Conservation (phyloP, 1,140 invertebrate species). For the Nasonia giraulti region DNA sequence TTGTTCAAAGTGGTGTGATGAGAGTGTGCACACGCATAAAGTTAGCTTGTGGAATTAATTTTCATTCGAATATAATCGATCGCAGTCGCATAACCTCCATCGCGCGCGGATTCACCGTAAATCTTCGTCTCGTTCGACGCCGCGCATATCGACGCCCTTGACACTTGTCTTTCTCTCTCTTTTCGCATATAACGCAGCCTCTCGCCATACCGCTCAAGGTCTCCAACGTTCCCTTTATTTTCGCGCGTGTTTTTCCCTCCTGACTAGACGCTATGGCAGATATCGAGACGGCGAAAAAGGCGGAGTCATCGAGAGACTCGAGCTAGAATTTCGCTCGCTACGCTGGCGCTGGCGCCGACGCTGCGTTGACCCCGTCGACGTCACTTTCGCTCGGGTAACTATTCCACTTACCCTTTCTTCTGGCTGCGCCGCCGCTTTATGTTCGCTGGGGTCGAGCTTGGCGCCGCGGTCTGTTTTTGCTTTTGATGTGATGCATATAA, state of each 20-base stretch:
- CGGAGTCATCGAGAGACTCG: not conserved
- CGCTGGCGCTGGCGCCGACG: not conserved
- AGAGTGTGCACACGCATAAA: too few relatives aligned
- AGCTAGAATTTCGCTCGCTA: not conserved
- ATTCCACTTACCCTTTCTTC: constrained; percentile 47
- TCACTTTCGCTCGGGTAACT: constrained; percentile 44
- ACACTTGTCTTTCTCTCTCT: not conserved
- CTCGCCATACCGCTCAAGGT: not conserved
- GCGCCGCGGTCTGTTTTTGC: not conserved
- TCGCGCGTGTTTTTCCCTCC: too few relatives aligned
- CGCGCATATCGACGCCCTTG: not conserved
- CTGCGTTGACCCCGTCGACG: constrained; percentile 15
- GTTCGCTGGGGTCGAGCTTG: not conserved
- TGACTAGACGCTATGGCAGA: not conserved
- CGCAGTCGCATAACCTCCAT: not conserved
- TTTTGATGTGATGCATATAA: not conserved
- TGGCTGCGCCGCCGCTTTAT: constrained; percentile 1
- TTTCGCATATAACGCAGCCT: not conserved
- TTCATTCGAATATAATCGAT: too few relatives aligned
- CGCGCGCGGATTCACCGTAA: not conserved
- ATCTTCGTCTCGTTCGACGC: not conserved
- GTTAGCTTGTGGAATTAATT: too few relatives aligned
- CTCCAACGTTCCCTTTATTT: too few relatives aligned
- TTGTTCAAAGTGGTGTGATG: too few relatives aligned
- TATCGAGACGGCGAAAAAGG: not conserved